These are phyloP conservation scores for Perdix hodgsoniae DNA, from an alignment of 2,797 vertebrate genomes.

Conservation along the genomic window DNA sequence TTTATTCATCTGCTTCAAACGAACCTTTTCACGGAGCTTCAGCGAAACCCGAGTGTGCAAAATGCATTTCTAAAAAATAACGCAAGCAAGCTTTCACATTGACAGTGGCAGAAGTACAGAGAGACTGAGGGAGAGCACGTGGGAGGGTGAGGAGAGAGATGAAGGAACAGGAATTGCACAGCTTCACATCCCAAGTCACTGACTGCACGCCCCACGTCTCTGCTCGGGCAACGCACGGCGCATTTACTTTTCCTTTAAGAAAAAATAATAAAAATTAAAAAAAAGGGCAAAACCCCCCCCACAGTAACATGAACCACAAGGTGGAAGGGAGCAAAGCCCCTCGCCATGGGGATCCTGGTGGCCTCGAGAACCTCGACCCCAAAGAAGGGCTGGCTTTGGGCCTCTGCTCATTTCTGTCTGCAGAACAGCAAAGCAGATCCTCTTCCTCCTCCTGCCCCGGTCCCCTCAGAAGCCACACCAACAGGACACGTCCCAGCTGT, in stretches of 20 bases:
- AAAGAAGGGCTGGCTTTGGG: slow-evolving; percentile 43
- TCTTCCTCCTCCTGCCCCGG: not conserved
- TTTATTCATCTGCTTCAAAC: slow-evolving; percentile 82
- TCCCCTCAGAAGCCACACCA: too few species aligned
- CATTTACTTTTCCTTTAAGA: slow-evolving; percentile 56
- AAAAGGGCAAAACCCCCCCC: not conserved
- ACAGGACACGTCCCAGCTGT: too few species aligned
- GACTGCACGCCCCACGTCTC: slow-evolving; percentile 69
- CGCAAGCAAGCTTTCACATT: slow-evolving; percentile 83
- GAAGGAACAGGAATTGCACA: slow-evolving; percentile 75
- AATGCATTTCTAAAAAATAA: slow-evolving; percentile 82
- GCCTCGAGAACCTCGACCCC: slow-evolving; percentile 39
- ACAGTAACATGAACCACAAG: slow-evolving; percentile 67
- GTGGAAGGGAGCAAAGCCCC: slow-evolving; percentile 9
- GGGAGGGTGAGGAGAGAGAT: slow-evolving; percentile 42
- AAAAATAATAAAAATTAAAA: not conserved
- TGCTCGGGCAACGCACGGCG: slow-evolving; percentile 46
- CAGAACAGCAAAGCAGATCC: not conserved
- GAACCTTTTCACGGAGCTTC: slow-evolving; percentile 80
- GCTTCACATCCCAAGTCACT: slow-evolving; percentile 72
- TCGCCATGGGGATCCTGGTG: not conserved
- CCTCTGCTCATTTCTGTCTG: slow-evolving; percentile 34
- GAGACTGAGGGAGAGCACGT: slow-evolving; percentile 68
- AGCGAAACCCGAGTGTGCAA: slow-evolving; percentile 81
- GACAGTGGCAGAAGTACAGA: slow-evolving; percentile 78